These are phyloP conservation scores for Neosalanx taihuensis DNA, from an alignment of 2,797 vertebrate genomes.

Conservation along the genomic window DNA sequence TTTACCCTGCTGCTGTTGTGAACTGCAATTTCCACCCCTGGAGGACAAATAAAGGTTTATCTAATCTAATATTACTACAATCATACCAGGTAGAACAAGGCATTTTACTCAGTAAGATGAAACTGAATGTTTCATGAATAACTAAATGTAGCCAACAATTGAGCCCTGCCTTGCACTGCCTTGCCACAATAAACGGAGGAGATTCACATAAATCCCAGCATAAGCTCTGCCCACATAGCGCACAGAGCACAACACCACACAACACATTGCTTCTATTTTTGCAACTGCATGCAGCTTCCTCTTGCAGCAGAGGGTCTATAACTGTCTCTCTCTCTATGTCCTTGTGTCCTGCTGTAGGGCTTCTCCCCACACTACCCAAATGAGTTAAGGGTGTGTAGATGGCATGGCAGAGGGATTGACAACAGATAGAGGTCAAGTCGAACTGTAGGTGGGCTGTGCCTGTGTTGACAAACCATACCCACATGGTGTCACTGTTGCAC, in stretches of 20 bases:
- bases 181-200: slow-evolving; percentile 65
- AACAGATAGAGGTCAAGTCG: slow-evolving; percentile 23
- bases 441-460: background rate
- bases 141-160: slow-evolving; percentile 56
- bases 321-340: slow-evolving; percentile 7
- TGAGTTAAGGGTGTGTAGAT: slow-evolving; percentile 18
- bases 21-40: no score
- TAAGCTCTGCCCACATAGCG: slow-evolving; percentile 66
- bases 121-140: no score
- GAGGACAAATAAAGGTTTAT: no score
- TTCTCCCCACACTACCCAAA: slow-evolving; percentile 18
- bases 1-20: no score
- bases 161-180: slow-evolving; percentile 48
- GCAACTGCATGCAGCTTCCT: slow-evolving; percentile 21
- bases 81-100: no score
- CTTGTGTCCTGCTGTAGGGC: slow-evolving; percentile 16
- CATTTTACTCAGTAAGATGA: no score
- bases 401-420: slow-evolving; percentile 6
- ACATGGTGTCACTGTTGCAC: slow-evolving; percentile 65
- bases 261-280: slow-evolving; percentile 51
- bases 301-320: slow-evolving; percentile 28
- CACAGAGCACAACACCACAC: slow-evolving; percentile 36
- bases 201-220: slow-evolving; percentile 68
- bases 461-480: slow-evolving; percentile 40
- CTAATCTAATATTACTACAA: no score